phyloP scores from a whole-genome alignment of 1,140 invertebrate genomes.

The fruit fly (Drosophila melanogaster) region Release_6_plus_ISO1_MT NC_004354.4:14355001-14355500 shows the following conservation, averaged over 20 bases:
- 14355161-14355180: too few relatives aligned
- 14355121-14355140: too few relatives aligned
- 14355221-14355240: neutral
- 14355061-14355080: too few relatives aligned
- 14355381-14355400: conserved; percentile 9
- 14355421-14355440: conserved; percentile 18
- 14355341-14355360: conserved; percentile 45
- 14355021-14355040: too few relatives aligned
- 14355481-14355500: neutral
- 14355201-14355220: neutral
- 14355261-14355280: conserved; percentile 19
- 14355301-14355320: conserved; percentile 1
- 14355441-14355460: neutral
- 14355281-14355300: conserved; percentile 3
- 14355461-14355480: conserved; percentile 22
- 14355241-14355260: conserved; percentile 3
- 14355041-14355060: too few relatives aligned
- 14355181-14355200: neutral
- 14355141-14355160: too few relatives aligned
- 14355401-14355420: conserved; percentile 20
- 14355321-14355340: conserved; percentile 18
- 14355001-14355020: too few relatives aligned
- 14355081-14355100: too few relatives aligned
- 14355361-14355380: conserved; percentile 51
- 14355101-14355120: too few relatives aligned